Base-by-base conservation (phyloP, 1,140 invertebrate species). In the Monomorium pharaonis region DNA sequence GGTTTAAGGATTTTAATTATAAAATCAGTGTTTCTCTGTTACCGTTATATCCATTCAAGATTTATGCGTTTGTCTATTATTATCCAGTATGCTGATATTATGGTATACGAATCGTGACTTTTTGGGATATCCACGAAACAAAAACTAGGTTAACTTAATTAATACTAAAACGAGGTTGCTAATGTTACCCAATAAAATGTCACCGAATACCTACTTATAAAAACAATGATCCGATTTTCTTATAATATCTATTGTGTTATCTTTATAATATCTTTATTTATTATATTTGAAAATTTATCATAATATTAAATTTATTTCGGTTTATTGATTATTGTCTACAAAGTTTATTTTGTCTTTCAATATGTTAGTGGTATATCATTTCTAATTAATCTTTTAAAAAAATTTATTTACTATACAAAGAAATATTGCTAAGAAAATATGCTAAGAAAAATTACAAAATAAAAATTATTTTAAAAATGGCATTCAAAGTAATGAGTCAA, bases 141-240 rank as follows among this genome's bases (percentile, higher is more conserved):
- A 60, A 47, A 83, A 74, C 37, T 83, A 58, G 51, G 67, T 83
- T 83, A 83, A 83, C 14, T 47, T 74, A 14, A 83, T 74, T 83
- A 56, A 74, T 27, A 24, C 9, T 12, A 24, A 18, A 44, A 72
- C n/a, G 30, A 58, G 51, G 30, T 65, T 80, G 6, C 18, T 58
- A 47, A 74, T 58, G 33, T 70, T 16, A 44, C 16, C 37, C 24
- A 44, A 42, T 4, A 70, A 54, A 49, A 69, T 0, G 33, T 56
- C 33, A 14, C n/a, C 33, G 21, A 81, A 58, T 72, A 56, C 6
- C 0, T 37, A 49, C n/a, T n/a, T 30, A 9, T 65, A 63, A 70
- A 58, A 83, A 58, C 51, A 69, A 54, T 0, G n/a, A 16, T 21
- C 0, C 21, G 12, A 70, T 58, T 72, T 42, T 60, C n/a, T 30